Evolutionary conservation across 35 echinoderm and acorn worm species (phyloP), one percentile per base, ranked within the genome.

Genomic region (Apostichopus parvimensis): DNA sequence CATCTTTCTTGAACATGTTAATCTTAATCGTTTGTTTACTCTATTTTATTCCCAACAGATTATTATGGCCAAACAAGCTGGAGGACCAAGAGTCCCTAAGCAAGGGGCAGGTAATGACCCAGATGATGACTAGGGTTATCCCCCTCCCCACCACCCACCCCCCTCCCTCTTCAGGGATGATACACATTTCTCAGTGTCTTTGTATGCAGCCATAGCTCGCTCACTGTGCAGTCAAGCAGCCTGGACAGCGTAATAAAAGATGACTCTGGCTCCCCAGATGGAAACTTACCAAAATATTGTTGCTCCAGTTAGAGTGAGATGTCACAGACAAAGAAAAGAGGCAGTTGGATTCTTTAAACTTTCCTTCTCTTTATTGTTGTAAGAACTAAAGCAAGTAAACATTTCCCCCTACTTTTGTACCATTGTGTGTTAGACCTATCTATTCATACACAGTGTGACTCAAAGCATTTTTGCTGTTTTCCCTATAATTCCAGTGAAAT

Each of bases 11-110:
- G 1, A 25, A 25, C 24, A 25, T 28, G 26, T 28, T 28, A 28
- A 28, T 28, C 1, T 28, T 28, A 28, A 28, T 25, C 24, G 24
- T 25, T 25, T 25, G 24, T 91, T 86, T 60, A n/a, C n/a, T n/a
- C n/a, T n/a, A 78, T 54, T 81, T 73, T 87, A 83, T 0, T 54
- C 26, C 23, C 52, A 91, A 17, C 91, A 98, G 96, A 98, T 98
- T 56, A 98, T 98, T 71, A 98, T 98, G 96, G 96, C 96, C 18
- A 98, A 98, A 68, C 94, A 61, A 61, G 96, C 96, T 57, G 96
- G 96, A 56, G 96, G 96, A 5, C 96, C 96, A 0, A 98, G 95
- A 79, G 57, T 86, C 6, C 90, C 94, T 24, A 94, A 98, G 56
- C 93, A 92, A 83, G 96, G 96, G 20, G 73, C 93, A 21, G 73